Evolutionary conservation across 2,113 vertebrate genomes (phyloP).

Genomic region (Ciconia stormi): DNA sequence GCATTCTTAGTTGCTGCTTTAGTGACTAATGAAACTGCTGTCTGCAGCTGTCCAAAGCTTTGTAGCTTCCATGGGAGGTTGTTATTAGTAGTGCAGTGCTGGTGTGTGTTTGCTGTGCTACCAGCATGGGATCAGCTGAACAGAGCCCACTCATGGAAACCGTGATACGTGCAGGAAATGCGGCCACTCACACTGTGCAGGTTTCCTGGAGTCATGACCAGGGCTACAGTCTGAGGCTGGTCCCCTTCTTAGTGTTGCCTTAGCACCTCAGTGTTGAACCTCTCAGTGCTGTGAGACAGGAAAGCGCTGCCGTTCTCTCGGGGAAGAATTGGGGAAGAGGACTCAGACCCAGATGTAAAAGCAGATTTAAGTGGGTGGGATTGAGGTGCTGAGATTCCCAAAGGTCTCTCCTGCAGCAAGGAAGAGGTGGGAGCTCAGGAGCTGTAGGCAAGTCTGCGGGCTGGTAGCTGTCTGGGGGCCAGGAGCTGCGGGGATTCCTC

Average conservation of each 20-base stretch:
- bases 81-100: background rate
- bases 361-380: background rate
- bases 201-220: background rate
- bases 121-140: background rate
- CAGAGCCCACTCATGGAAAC: background rate
- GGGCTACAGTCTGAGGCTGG: background rate
- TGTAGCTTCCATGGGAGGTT: background rate
- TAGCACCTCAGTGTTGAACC: background rate
- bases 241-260: background rate
- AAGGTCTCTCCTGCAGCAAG: background rate
- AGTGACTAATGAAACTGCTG: background rate
- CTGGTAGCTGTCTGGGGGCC: background rate
- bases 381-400: background rate
- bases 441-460: background rate
- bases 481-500: background rate
- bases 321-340: background rate
- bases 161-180: fast-evolving
- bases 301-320: background rate
- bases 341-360: background rate
- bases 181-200: background rate
- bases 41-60: background rate
- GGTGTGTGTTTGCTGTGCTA: background rate
- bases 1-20: background rate
- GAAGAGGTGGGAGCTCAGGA: background rate
- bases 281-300: background rate